Conservation (phyloP, 2,113 vertebrate species). For the Chroicocephalus ridibundus region DNA sequence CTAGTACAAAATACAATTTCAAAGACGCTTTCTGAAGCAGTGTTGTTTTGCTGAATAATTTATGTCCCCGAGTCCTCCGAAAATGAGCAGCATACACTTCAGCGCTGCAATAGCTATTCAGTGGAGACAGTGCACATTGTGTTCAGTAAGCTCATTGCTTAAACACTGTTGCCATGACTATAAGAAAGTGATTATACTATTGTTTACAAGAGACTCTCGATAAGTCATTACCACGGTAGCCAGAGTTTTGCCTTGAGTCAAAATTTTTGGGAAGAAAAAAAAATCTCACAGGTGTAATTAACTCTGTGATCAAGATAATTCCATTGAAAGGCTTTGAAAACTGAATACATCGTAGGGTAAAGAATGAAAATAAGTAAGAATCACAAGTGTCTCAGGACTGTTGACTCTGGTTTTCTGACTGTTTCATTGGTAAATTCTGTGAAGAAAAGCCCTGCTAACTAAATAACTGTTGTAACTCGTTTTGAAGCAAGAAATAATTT, state of each 20-base stretch:
- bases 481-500: slow-evolving; percentile 23
- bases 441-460: background rate
- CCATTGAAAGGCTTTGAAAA: background rate
- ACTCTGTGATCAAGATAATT: slow-evolving; percentile 45
- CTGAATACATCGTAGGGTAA: background rate
- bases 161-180: slow-evolving; percentile 55
- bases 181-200: slow-evolving; percentile 61
- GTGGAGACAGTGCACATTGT: slow-evolving; percentile 26
- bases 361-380: slow-evolving; percentile 8
- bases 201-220: slow-evolving; percentile 37
- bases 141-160: slow-evolving; percentile 49
- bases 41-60: slow-evolving; percentile 57
- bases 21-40: slow-evolving; percentile 18
- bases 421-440: background rate
- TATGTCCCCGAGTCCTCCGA: slow-evolving; percentile 16
- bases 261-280: slow-evolving; percentile 8
- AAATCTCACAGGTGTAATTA: slow-evolving; percentile 28
- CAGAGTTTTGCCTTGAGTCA: slow-evolving; percentile 51
- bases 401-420: background rate
- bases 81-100: slow-evolving; percentile 53
- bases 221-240: slow-evolving; percentile 39
- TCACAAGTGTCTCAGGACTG: background rate
- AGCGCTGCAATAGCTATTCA: background rate
- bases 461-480: background rate
- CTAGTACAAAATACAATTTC: background rate